Percentiles rank a stretch among this genome's conserved stretches.
Conservation (phyloP, 2,888 invertebrate species). For the Hartigia nigra region DNA sequence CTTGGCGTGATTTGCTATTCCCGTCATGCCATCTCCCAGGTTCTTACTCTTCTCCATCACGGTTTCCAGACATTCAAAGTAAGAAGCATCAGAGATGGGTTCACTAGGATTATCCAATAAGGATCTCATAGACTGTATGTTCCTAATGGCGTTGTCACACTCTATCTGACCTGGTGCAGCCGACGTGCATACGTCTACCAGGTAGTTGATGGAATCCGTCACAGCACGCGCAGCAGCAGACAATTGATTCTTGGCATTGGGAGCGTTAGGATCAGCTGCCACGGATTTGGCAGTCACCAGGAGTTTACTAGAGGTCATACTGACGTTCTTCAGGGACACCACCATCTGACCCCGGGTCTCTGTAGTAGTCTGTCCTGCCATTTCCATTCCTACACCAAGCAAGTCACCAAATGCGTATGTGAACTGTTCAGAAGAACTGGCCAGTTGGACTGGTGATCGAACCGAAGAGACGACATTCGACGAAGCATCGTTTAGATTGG, state of each 20-base stretch:
- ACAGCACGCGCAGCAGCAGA: slow-evolving; percentile 90
- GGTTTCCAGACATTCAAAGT: slow-evolving; percentile 92
- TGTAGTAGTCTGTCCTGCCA: slow-evolving; percentile 82
- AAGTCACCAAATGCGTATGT: slow-evolving; percentile 82
- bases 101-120: slow-evolving; percentile 87
- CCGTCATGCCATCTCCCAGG: slow-evolving; percentile 91
- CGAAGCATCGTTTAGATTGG: slow-evolving; percentile 84
- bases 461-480: slow-evolving; percentile 85
- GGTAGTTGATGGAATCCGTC: slow-evolving; percentile 91
- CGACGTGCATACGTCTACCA: slow-evolving; percentile 88
- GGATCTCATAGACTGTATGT: slow-evolving; percentile 87
- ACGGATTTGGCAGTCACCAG: slow-evolving; percentile 89
- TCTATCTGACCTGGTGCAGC: slow-evolving; percentile 97
- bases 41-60: slow-evolving; percentile 90
- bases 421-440: slow-evolving; percentile 81
- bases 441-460: slow-evolving; percentile 76
- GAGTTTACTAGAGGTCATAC: slow-evolving; percentile 86
- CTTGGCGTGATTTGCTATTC: slow-evolving; percentile 93
- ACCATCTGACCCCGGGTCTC: slow-evolving; percentile 86
- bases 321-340: slow-evolving; percentile 86
- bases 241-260: slow-evolving; percentile 90
- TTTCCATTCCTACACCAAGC: slow-evolving; percentile 83
- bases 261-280: slow-evolving; percentile 88
- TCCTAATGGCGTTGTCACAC: slow-evolving; percentile 94
- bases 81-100: slow-evolving; percentile 88